Conservation (phyloP, 2,888 invertebrate genomes). For the Dyspetes luteomarginatus region DNA sequence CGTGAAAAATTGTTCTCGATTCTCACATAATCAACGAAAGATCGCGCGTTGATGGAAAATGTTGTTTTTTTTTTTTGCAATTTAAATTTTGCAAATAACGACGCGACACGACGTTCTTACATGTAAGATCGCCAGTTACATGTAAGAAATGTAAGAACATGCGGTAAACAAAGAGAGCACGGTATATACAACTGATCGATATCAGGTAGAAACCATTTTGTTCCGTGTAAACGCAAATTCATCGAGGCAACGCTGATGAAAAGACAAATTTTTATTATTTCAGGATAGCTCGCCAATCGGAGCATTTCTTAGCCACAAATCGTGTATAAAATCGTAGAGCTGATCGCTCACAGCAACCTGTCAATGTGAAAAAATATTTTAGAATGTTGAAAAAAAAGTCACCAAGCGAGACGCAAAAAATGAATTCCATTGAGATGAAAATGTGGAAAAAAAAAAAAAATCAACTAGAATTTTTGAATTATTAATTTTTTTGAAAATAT, state of each 20-base stretch:
- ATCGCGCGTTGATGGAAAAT: no score
- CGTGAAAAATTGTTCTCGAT: no score
- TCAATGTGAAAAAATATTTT: neutral
- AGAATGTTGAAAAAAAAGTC: constrained; percentile 5
- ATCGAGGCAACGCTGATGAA: constrained; percentile 11
- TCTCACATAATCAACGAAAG: no score
- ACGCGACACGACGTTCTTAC: neutral
- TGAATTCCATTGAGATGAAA: no score
- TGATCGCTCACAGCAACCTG: constrained; percentile 96
- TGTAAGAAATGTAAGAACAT: neutral
- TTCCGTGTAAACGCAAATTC: neutral
- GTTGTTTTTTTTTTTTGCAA: no score
- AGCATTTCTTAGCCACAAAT: constrained; percentile 98
- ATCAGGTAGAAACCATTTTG: constrained; percentile 58
- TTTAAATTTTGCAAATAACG: no score
- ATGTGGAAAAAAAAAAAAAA: neutral
- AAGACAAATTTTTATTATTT: constrained; percentile 76
- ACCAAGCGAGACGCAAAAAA: no score
- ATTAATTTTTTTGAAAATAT: constrained; percentile 4
- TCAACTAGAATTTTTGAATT: neutral
- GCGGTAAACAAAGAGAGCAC: constrained; percentile 5
- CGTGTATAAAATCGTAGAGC: constrained; percentile 97
- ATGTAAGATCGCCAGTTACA: neutral
- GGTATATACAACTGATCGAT: constrained; percentile 28
- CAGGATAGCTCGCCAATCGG: constrained; percentile 98